Conservation (phyloP, 64 coral and sea anemone genomes). For the Cladopsammia gracilis region DNA sequence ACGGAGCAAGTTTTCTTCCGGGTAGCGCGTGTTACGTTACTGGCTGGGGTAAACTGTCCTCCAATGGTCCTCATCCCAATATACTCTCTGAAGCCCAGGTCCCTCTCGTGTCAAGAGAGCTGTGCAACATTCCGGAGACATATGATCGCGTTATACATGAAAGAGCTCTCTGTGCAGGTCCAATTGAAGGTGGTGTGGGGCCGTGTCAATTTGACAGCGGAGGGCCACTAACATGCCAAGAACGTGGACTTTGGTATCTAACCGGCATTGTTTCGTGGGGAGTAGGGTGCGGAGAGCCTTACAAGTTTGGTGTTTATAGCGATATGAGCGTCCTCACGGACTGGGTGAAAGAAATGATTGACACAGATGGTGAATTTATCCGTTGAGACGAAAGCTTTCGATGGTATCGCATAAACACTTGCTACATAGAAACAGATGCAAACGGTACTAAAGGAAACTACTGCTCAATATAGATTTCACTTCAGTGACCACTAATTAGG, state of each 20-base stretch:
- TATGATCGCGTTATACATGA: constrained; percentile 66
- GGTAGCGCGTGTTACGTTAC: constrained; percentile 35
- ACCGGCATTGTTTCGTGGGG: constrained; percentile 64
- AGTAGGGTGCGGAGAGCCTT: constrained; percentile 58
- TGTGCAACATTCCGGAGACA: constrained; percentile 51
- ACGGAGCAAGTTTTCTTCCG: constrained; percentile 31
- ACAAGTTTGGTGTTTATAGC: constrained; percentile 65
- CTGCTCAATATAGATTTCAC: no score
- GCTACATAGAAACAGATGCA: no score
- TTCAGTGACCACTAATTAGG: no score
- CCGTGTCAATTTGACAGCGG: constrained; percentile 78
- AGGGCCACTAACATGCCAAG: constrained; percentile 64
- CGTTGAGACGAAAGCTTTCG: background rate
- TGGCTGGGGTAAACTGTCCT: constrained; percentile 53
- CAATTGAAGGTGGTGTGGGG: constrained; percentile 36
- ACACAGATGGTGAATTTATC: background rate
- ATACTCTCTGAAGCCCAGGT: constrained; percentile 47
- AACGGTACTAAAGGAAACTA: no score
- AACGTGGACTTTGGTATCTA: constrained; percentile 57
- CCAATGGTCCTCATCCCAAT: constrained; percentile 32
- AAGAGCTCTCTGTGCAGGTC: constrained; percentile 60
- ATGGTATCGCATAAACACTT: background rate
- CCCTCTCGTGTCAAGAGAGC: constrained; percentile 47
- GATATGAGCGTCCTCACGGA: constrained; percentile 52
- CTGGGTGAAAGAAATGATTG: constrained; percentile 55